Percentiles rank a stretch among this genome's conserved stretches.
Conservation (phyloP, 2,888 invertebrate species). For the Pyralis farinalis region DNA sequence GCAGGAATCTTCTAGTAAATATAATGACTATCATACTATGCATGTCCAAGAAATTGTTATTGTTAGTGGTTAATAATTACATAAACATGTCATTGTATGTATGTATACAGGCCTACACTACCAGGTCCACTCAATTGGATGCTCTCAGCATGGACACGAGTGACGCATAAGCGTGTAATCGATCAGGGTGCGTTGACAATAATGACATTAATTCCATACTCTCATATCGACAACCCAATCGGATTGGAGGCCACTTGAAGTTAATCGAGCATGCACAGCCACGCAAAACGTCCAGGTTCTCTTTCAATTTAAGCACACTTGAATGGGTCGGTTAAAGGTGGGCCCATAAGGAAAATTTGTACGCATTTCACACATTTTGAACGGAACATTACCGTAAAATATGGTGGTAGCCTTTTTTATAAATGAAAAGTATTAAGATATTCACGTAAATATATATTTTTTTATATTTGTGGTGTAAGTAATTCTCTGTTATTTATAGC, state of each 20-base stretch:
- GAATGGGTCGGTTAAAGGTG: background rate
- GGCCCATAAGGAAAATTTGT: background rate
- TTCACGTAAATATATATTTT: no score
- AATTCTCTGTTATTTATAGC: no score
- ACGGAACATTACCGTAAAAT: background rate
- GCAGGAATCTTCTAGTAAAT: no score
- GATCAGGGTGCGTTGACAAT: background rate
- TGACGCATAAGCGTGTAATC: background rate
- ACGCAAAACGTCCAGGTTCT: slow-evolving; percentile 1
- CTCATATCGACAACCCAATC: slow-evolving; percentile 1
- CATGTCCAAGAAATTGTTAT: no score
- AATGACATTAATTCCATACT: background rate
- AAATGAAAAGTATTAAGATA: no score
- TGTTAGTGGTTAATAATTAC: background rate
- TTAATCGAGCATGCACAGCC: slow-evolving; percentile 3
- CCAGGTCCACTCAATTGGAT: background rate
- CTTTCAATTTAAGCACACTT: slow-evolving; percentile 1
- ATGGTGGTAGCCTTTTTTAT: background rate
- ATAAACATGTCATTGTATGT: no score
- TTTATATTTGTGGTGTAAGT: no score
- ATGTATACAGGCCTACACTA: no score
- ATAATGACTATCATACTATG: no score
- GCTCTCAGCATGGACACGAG: background rate
- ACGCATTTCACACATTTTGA: background rate
- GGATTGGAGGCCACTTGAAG: slow-evolving; percentile 2